Evolutionary conservation across 2,113 vertebrate genomes (phyloP), one percentile per base, ranked within the genome.

Genomic region (Solea solea): DNA sequence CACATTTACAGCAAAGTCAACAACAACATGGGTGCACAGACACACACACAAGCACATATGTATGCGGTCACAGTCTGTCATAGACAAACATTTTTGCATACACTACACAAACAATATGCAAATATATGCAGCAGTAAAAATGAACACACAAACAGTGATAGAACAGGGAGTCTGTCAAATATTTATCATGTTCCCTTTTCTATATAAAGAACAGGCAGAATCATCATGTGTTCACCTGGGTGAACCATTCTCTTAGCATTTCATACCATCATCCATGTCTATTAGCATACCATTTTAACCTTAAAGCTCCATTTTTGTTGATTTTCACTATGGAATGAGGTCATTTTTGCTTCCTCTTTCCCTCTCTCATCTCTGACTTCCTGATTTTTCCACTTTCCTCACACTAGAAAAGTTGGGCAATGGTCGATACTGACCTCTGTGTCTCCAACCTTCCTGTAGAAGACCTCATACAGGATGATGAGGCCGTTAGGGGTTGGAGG

Each of bases 401-500:
- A 25, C 42, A 15, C 15, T 45, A n/a, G 16, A 7, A 61, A 56
- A 16, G 42, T 28, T 59, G 1, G 0, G 9, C 3, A 13, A 45
- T 52, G 13, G 14, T 15, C 11, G 13, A 3, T 5, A 80, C 95
- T 93, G 84, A 98, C 97, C 95, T 97, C 96, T 0, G 87, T 53
- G 67, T 98, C 97, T 0, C 95, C 95, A 0, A 97, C 92, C 4
- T 95, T 95, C 11, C 87, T 93, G 9, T 97, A 99, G 58, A 95
- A 95, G 54, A 99, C 95, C 82, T 99, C 98, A 0, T 99, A 99
- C 4, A 99, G 93, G 82, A 99, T 95, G 2, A 99, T 98, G 46
- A 99, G 91, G 11, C 96, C 98, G 0, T 99, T 99, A 0, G 98
- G 98, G 1, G 95, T 93, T 78, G 80, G 93, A 0, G 98, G 98